Evolutionary conservation across 2,113 vertebrate species (phyloP).

Genomic region (Dascyllus trimaculatus): DNA sequence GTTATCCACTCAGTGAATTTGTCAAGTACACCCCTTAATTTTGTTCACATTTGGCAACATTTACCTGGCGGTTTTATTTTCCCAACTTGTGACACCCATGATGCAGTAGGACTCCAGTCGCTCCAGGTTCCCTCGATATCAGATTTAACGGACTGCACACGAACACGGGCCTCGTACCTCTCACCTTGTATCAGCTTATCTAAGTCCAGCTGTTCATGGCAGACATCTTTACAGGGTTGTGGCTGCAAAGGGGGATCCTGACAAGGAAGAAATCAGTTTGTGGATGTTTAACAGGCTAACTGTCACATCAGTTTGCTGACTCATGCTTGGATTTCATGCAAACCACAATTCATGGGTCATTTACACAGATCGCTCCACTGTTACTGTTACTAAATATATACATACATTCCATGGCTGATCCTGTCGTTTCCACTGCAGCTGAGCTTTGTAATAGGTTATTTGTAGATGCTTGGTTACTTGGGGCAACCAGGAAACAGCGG

Average conservation of each 20-base stretch:
- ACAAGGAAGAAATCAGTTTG: not conserved
- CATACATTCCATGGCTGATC: conserved; percentile 63
- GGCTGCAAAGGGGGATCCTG: conserved; percentile 12
- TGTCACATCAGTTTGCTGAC: not conserved
- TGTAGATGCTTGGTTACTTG: rapidly evolving
- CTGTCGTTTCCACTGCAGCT: conserved; percentile 64
- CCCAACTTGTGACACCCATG: conserved; percentile 57
- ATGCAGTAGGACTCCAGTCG: conserved; percentile 69
- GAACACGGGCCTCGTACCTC: conserved; percentile 44
- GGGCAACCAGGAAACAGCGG: conserved; percentile 26
- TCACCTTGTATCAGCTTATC: not conserved
- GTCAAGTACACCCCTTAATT: no score
- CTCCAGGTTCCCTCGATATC: conserved; percentile 41
- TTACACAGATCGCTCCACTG: no score
- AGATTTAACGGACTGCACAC: rapidly evolving
- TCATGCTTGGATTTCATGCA: not conserved
- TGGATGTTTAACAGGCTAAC: not conserved
- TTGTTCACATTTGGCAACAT: no score
- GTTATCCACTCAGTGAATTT: no score
- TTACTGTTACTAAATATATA: not conserved
- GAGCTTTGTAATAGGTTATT: rapidly evolving
- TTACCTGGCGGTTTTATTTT: conserved; percentile 10
- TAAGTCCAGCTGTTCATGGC: not conserved
- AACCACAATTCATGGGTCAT: not conserved
- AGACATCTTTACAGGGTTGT: no score